Evolutionary conservation across 2,113 vertebrate genomes (phyloP).

Genomic region (Bufo gargarizans): DNA sequence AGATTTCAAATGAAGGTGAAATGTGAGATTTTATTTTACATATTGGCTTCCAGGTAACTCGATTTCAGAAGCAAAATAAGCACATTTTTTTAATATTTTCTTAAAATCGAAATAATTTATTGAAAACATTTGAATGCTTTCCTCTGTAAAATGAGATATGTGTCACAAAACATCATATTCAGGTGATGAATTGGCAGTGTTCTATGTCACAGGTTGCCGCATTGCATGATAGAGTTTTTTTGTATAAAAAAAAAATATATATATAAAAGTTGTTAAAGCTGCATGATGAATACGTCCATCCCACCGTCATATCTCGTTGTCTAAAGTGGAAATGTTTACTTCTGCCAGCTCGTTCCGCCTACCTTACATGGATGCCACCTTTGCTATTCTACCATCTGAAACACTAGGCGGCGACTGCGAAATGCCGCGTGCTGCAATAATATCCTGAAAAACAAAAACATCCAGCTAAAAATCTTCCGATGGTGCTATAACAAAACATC

Average conservation of each 20-base stretch:
- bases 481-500: slow-evolving; percentile 20
- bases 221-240: slow-evolving; percentile 28
- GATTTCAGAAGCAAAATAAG: not conserved
- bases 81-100: not conserved
- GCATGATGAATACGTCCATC: slow-evolving; percentile 27
- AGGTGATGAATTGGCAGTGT: not conserved
- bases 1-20: not conserved
- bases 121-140: not conserved
- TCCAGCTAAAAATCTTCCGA: not conserved
- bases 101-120: not conserved
- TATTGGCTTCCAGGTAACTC: not conserved
- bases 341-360: not conserved
- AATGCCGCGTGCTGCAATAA: not conserved
- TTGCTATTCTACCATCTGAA: slow-evolving; percentile 13
- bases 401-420: not conserved
- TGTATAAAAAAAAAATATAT: not conserved
- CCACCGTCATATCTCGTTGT: not conserved
- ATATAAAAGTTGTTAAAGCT: not conserved
- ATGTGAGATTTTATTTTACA: slow-evolving; percentile 8
- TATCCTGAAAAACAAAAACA: not conserved
- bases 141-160: not conserved
- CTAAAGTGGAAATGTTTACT: not conserved
- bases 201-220: not conserved
- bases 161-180: not conserved
- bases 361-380: not conserved